Percentiles rank a stretch among this genome's conserved stretches.
phyloP scores from a whole-genome alignment of 2,113 vertebrate genomes.

The Cavia aperea region DNA sequence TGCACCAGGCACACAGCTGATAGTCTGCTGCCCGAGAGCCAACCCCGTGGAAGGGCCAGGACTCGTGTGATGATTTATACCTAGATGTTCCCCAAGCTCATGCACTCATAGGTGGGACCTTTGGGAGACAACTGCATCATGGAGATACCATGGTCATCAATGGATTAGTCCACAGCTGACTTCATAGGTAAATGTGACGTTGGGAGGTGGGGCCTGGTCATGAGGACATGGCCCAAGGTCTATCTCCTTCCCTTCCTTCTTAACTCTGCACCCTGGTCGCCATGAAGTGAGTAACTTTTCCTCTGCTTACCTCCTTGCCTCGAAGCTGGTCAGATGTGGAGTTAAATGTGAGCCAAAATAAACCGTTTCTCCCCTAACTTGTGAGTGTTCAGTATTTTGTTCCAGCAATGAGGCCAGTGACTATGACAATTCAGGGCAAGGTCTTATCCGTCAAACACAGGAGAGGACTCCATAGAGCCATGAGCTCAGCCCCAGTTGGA shows the following conservation, averaged over 20 bases:
- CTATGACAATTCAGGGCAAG: too few relatives aligned
- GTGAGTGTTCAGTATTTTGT: background rate
- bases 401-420: background rate
- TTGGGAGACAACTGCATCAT: background rate
- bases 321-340: background rate
- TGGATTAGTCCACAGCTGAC: background rate
- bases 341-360: background rate
- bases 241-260: background rate
- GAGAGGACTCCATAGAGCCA: too few relatives aligned
- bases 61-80: background rate
- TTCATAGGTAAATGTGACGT: background rate
- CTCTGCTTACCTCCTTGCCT: background rate
- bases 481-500: background rate
- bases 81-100: background rate
- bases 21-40: background rate
- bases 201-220: background rate
- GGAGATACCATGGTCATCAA: background rate
- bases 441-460: too few relatives aligned
- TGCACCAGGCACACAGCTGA: background rate
- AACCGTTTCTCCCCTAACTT: background rate
- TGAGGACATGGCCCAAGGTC: background rate
- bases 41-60: background rate
- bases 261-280: background rate
- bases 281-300: background rate
- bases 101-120: background rate